Percentiles rank a stretch among this genome's conserved stretches.
These are phyloP conservation scores for Baccha elongata DNA, from an alignment of 2,888 invertebrate species.

Conservation along the genomic window DNA sequence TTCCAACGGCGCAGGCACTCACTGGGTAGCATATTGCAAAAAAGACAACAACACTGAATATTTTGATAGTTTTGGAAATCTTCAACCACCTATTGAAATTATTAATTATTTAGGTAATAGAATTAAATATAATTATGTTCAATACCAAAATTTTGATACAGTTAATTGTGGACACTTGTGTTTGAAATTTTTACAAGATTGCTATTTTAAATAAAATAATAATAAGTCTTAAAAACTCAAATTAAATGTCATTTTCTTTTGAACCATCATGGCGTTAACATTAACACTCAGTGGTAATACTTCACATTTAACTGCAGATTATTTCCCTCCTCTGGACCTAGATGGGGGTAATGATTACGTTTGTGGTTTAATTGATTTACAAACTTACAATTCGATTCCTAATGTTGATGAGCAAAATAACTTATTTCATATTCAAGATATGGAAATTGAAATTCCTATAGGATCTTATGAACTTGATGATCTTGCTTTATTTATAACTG, in stretches of 20 bases:
- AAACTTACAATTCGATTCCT: slow-evolving; percentile 68
- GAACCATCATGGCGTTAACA: slow-evolving; percentile 73
- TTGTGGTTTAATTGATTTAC: too few relatives aligned
- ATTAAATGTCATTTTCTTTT: neutral
- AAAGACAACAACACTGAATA: slow-evolving; percentile 74
- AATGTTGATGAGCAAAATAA: slow-evolving; percentile 78
- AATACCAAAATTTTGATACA: too few relatives aligned
- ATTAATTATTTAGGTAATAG: too few relatives aligned
- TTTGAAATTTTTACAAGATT: too few relatives aligned
- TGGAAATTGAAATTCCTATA: slow-evolving; percentile 75
- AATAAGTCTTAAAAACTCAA: too few relatives aligned
- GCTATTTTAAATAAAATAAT: too few relatives aligned
- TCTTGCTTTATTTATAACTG: slow-evolving; percentile 59
- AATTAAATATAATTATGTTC: too few relatives aligned
- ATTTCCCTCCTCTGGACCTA: slow-evolving; percentile 47
- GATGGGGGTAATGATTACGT: slow-evolving; percentile 75
- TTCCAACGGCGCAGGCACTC: slow-evolving; percentile 75
- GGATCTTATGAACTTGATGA: slow-evolving; percentile 78
- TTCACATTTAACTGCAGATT: slow-evolving; percentile 69
- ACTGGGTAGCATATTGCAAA: slow-evolving; percentile 80
- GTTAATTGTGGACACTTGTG: too few relatives aligned
- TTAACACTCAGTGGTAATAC: slow-evolving; percentile 75
- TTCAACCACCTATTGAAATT: slow-evolving; percentile 76
- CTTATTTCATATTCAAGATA: slow-evolving; percentile 74
- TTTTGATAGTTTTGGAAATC: slow-evolving; percentile 80